phyloP scores from a whole-genome alignment of 2,797 vertebrate species.

The Enteromius anoplus region DNA sequence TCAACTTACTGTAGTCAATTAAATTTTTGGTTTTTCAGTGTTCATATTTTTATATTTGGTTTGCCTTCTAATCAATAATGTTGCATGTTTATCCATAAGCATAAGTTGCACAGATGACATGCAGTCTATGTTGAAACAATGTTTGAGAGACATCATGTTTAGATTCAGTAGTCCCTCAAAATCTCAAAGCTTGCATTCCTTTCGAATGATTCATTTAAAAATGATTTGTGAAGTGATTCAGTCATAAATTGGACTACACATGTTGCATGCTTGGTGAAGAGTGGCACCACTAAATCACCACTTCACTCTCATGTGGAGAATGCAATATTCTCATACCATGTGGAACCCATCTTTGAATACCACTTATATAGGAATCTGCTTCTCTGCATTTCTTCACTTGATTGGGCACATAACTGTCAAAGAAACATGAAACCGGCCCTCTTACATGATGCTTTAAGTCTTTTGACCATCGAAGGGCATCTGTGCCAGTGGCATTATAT shows the following conservation, averaged over 20 bases:
- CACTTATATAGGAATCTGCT: not conserved
- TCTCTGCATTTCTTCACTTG: conserved; percentile 12
- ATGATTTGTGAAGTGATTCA: too few species aligned
- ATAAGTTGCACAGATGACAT: not conserved
- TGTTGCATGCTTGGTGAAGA: too few species aligned
- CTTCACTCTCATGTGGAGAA: not conserved
- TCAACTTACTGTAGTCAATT: too few species aligned
- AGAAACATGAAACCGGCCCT: conserved; percentile 73
- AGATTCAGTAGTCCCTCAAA: too few species aligned
- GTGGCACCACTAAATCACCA: too few species aligned
- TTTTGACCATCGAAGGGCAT: conserved; percentile 68
- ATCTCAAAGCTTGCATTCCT: too few species aligned
- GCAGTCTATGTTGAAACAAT: not conserved
- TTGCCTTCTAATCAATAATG: not conserved
- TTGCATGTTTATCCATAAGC: not conserved
- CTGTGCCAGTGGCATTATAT: conserved; percentile 57
- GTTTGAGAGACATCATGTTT: not conserved
- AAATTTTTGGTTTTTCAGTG: not conserved
- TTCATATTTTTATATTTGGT: not conserved
- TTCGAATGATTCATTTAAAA: too few species aligned
- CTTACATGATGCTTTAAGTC: conserved; percentile 71
- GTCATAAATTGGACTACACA: too few species aligned
- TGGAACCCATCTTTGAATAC: not conserved
- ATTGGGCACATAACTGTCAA: conserved; percentile 63
- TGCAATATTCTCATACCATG: not conserved